Percentiles rank a stretch among this genome's conserved stretches.
Conservation (phyloP, 2,113 vertebrate genomes). For the Phaethornis superciliosus region DNA sequence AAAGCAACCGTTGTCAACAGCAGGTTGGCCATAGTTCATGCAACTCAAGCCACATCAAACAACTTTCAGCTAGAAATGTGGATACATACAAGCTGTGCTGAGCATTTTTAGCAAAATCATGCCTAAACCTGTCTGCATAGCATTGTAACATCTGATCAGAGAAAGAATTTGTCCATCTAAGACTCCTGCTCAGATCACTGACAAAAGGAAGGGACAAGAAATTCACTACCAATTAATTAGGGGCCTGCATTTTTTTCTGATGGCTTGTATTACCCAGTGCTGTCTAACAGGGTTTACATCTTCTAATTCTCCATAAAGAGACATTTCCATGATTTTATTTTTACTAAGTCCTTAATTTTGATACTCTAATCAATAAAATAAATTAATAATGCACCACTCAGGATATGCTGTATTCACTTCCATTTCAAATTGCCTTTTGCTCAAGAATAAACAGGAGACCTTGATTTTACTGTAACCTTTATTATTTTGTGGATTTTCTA, state of each 20-base stretch:
- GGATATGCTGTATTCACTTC: slow-evolving; percentile 10
- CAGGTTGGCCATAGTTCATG: background rate
- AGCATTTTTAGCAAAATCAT: background rate
- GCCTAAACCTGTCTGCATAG: background rate
- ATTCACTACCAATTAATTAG: background rate
- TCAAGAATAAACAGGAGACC: slow-evolving; percentile 32
- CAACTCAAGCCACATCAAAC: background rate
- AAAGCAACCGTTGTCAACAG: background rate
- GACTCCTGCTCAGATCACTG: background rate
- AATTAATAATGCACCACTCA: slow-evolving; percentile 17
- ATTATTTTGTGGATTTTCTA: slow-evolving; percentile 16
- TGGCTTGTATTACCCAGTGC: background rate
- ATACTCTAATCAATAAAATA: background rate
- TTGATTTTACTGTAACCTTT: slow-evolving; percentile 38
- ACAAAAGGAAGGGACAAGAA: background rate
- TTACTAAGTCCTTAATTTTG: slow-evolving; percentile 26
- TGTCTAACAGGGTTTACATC: background rate
- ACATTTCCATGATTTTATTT: background rate
- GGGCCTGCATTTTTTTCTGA: background rate
- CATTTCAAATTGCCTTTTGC: slow-evolving; percentile 29
- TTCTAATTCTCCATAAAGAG: background rate
- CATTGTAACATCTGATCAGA: background rate
- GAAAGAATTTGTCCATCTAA: background rate
- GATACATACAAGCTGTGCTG: background rate
- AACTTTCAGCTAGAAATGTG: background rate